These are phyloP conservation scores for Phymorhynchus buccinoides DNA, from an alignment of 1,140 invertebrate species.

Conservation along the genomic window DNA sequence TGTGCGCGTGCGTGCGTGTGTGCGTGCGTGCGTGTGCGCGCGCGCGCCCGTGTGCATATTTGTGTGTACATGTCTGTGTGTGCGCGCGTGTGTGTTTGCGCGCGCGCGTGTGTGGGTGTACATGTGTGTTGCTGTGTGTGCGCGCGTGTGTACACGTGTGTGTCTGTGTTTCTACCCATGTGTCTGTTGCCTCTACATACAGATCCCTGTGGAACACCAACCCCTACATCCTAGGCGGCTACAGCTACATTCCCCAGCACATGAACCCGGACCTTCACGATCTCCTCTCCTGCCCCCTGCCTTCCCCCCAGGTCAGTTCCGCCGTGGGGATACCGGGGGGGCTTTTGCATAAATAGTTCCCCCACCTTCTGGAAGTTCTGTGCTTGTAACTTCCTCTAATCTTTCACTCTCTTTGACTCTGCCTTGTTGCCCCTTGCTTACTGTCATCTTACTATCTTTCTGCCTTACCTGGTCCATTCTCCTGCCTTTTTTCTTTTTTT, in stretches of 20 bases:
- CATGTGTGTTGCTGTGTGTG: neutral
- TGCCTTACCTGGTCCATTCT: too few relatives aligned
- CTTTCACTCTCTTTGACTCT: too few relatives aligned
- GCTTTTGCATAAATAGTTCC: too few relatives aligned
- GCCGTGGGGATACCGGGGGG: neutral
- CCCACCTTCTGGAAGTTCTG: too few relatives aligned
- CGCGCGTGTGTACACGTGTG: neutral
- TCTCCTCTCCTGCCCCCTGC: neutral
- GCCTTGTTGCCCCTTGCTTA: too few relatives aligned
- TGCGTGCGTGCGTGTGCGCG: too few relatives aligned
- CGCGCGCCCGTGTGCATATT: neutral
- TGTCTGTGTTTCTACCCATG: neutral
- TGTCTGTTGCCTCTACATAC: neutral
- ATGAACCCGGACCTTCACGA: constrained; percentile 5
- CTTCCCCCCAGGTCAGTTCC: constrained; percentile 1
- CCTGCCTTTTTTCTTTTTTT: too few relatives aligned
- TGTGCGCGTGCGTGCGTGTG: too few relatives aligned
- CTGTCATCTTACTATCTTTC: too few relatives aligned
- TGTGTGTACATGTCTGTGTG: neutral
- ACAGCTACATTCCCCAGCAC: constrained; percentile 25
- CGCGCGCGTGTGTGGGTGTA: neutral
- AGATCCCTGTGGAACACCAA: constrained; percentile 31
- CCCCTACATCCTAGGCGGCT: constrained; percentile 1
- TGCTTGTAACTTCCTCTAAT: too few relatives aligned
- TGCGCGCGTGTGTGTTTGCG: neutral